Conservation (phyloP, 1,140 invertebrate species). For the Neomicropteryx cornuta region DNA sequence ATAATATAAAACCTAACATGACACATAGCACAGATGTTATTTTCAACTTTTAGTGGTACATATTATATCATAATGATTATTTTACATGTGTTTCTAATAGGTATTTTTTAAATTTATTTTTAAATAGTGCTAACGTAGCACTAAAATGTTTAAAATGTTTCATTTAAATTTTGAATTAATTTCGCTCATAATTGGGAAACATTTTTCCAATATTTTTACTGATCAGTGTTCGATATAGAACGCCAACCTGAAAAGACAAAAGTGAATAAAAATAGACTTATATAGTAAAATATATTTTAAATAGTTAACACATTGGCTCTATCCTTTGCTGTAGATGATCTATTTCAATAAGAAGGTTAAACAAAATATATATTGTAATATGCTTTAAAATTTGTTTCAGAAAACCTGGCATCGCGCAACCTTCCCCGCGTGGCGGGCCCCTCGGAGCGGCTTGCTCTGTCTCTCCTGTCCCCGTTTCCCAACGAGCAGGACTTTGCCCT, state of each 20-base stretch:
- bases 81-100: too few species aligned
- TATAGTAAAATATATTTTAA: not conserved
- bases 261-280: not conserved
- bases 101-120: too few species aligned
- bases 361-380: not conserved
- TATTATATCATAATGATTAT: too few species aligned
- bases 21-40: too few species aligned
- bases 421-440: conserved; percentile 52
- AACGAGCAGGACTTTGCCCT: conserved; percentile 99
- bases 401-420: conserved; percentile 77
- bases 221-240: not conserved
- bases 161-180: too few species aligned
- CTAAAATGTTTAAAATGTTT: too few species aligned
- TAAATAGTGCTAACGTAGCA: too few species aligned
- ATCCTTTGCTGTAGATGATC: too few species aligned
- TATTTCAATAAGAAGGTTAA: not conserved
- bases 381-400: conserved; percentile 38
- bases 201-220: not conserved
- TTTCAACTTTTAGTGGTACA: too few species aligned
- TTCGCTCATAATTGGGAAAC: too few species aligned
- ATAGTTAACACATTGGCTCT: not conserved
- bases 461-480: conserved; percentile 85
- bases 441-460: conserved; percentile 79
- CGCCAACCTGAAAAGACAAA: not conserved
- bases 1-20: too few species aligned